phyloP scores from a whole-genome alignment of 1,140 invertebrate genomes.

The Fopius arisanus region DNA sequence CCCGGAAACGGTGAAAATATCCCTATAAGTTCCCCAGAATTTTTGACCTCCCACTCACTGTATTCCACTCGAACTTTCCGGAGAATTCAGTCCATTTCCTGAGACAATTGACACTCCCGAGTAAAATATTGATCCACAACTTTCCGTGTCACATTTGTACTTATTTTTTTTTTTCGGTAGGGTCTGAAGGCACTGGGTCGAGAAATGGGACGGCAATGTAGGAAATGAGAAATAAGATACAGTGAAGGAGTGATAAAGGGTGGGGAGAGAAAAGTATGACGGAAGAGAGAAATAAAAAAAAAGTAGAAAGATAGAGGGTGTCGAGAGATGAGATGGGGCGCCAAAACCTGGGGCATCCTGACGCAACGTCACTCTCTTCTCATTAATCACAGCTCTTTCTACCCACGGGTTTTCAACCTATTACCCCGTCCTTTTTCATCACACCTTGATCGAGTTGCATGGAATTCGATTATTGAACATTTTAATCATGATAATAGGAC shows the following conservation, averaged over 20 bases:
- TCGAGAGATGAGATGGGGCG: slow-evolving; percentile 48
- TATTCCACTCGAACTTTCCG: too few species aligned
- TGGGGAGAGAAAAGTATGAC: background rate
- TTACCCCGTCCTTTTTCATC: slow-evolving; percentile 23
- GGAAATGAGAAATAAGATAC: slow-evolving; percentile 5
- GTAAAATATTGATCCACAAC: too few species aligned
- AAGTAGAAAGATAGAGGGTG: background rate
- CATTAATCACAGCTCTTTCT: slow-evolving; percentile 51
- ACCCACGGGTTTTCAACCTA: slow-evolving; percentile 12
- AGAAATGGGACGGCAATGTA: background rate
- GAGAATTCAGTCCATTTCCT: too few species aligned
- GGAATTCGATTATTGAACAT: slow-evolving; percentile 56
- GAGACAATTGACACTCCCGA: too few species aligned
- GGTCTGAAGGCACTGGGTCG: background rate
- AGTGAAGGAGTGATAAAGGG: background rate
- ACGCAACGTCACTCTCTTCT: slow-evolving; percentile 51
- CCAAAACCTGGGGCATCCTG: slow-evolving; percentile 42
- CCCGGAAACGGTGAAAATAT: too few species aligned
- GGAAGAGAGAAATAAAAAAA: slow-evolving; percentile 19
- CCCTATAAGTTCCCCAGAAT: too few species aligned
- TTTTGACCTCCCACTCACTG: too few species aligned
- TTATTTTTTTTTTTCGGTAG: background rate
- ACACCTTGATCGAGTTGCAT: slow-evolving; percentile 34
- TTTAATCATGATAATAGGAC: slow-evolving; percentile 53
- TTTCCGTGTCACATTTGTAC: background rate